phyloP scores from a whole-genome alignment of 2,888 invertebrate genomes.

The Melanostoma scalare region DNA sequence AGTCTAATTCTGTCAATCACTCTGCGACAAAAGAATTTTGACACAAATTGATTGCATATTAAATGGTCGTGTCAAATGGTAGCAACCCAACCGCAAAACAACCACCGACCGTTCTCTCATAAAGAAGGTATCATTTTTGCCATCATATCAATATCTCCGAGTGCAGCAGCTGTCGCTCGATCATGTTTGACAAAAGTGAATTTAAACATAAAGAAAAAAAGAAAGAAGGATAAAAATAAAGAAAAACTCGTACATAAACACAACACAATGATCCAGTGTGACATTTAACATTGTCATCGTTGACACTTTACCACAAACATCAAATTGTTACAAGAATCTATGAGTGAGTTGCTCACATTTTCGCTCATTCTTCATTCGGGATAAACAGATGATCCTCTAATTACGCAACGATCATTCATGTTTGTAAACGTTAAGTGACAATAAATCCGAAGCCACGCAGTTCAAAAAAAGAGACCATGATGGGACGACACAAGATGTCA shows the following conservation, averaged over 20 bases:
- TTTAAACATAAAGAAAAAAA: not conserved
- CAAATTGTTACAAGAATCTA: conserved; percentile 64
- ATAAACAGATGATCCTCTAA: conserved; percentile 72
- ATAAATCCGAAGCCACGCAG: conserved; percentile 41
- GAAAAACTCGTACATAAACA: conserved; percentile 26
- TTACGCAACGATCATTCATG: conserved; percentile 73
- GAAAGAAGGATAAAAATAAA: not conserved
- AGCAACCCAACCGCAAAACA: conserved; percentile 38
- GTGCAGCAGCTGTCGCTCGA: conserved; percentile 61
- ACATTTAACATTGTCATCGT: conserved; percentile 81
- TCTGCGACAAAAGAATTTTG: conserved; percentile 67
- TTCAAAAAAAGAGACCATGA: conserved; percentile 2
- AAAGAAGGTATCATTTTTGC: conserved; percentile 26
- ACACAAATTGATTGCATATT: conserved; percentile 72
- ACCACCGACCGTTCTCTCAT: conserved; percentile 37
- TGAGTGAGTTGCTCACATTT: conserved; percentile 53
- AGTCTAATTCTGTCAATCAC: conserved; percentile 70
- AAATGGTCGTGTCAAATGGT: conserved; percentile 61
- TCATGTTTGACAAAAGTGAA: conserved; percentile 56
- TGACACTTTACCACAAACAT: conserved; percentile 81
- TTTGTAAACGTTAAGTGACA: conserved; percentile 60
- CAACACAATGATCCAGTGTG: conserved; percentile 77
- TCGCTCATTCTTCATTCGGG: conserved; percentile 70
- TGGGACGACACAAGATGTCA: conserved; percentile 54
- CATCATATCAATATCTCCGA: conserved; percentile 26